Percentiles rank a stretch among this genome's conserved stretches.
Conservation (phyloP, 2,888 invertebrate genomes). For the Drosophila nr. perissopoda region DNA sequence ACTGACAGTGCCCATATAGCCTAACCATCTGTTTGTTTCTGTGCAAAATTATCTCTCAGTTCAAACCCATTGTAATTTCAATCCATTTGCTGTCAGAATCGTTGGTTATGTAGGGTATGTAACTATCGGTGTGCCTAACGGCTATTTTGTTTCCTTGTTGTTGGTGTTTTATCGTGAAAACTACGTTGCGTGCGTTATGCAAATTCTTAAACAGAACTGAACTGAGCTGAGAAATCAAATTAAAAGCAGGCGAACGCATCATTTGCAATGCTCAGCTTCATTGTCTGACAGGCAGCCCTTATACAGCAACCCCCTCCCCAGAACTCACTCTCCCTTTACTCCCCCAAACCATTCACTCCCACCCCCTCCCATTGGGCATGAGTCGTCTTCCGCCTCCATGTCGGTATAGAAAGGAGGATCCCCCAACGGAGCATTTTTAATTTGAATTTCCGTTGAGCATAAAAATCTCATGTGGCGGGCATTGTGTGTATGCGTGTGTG, state of each 20-base stretch:
- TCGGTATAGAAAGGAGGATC: constrained; percentile 17
- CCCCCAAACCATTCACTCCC: not conserved
- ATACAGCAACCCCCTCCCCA: not conserved
- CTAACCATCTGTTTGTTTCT: not conserved
- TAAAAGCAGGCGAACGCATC: constrained; percentile 62
- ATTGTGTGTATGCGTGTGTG: not conserved
- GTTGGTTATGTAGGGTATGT: not conserved
- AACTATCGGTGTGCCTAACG: not conserved
- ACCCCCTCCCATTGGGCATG: not conserved
- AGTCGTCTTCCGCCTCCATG: constrained; percentile 4
- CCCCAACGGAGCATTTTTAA: constrained; percentile 75
- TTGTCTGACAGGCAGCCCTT: constrained; percentile 44
- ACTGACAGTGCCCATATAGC: not conserved
- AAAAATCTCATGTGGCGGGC: constrained; percentile 57
- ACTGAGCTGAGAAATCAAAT: constrained; percentile 67
- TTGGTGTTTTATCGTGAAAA: constrained; percentile 41
- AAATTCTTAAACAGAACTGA: constrained; percentile 40
- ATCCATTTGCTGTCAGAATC: too few species aligned
- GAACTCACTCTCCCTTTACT: not conserved
- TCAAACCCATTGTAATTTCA: not conserved
- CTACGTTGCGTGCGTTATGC: constrained; percentile 44
- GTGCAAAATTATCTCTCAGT: not conserved
- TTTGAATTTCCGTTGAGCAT: constrained; percentile 83
- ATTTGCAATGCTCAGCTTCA: constrained; percentile 48
- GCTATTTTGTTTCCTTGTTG: constrained; percentile 11